Evolutionary conservation across 2,888 invertebrate species (phyloP).

Genomic region (Abrostola triplasia): DNA sequence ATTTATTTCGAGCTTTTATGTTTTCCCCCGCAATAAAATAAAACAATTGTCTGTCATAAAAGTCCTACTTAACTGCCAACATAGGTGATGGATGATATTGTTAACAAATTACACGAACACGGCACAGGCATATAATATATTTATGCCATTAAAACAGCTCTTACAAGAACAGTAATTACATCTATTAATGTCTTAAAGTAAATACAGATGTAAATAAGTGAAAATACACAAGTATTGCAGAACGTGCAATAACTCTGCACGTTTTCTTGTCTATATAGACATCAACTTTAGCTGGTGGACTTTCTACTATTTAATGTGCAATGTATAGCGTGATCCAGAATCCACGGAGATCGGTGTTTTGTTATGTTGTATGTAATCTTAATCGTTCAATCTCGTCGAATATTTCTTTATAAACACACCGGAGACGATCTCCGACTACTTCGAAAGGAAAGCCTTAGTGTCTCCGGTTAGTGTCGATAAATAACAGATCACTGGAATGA

Average conservation of each 20-base stretch:
- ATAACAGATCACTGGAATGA: too few species aligned
- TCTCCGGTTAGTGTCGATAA: too few species aligned
- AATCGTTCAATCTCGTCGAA: background rate
- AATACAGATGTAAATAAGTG: conserved; percentile 32
- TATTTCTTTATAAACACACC: background rate
- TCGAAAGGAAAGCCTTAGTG: too few species aligned
- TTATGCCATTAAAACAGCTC: conserved; percentile 33
- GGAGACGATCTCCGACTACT: too few species aligned
- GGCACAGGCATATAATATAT: conserved; percentile 15
- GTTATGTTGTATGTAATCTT: background rate
- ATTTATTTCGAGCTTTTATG: too few species aligned
- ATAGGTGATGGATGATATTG: conserved; percentile 16
- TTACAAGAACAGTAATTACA: conserved; percentile 28
- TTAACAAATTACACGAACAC: conserved; percentile 28
- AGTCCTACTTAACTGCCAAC: background rate
- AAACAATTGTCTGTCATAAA: background rate
- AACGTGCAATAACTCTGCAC: conserved; percentile 28
- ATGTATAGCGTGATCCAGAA: conserved; percentile 24
- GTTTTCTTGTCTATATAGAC: conserved; percentile 36
- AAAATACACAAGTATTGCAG: conserved; percentile 21
- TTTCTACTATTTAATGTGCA: conserved; percentile 49
- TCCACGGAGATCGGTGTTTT: conserved; percentile 11
- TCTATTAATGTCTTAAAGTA: conserved; percentile 31
- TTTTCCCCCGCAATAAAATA: background rate
- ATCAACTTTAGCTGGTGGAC: conserved; percentile 31